Evolutionary conservation across 2,888 invertebrate genomes (phyloP), one percentile per base, ranked within the genome.

Genomic region (Trachelus stipa): DNA sequence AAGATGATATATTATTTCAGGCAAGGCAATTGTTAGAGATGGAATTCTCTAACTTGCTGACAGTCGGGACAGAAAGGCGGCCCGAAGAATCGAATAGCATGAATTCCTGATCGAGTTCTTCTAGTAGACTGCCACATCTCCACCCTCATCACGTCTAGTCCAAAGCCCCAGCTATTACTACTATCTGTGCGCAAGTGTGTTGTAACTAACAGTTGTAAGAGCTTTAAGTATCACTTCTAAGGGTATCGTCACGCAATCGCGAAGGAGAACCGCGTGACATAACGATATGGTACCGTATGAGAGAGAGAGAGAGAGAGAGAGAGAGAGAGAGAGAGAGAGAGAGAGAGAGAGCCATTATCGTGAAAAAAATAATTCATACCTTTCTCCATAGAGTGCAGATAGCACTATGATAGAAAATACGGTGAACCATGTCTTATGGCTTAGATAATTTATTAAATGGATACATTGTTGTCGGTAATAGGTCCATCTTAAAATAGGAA

Each of bases 11-110:
- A 81, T 76, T 81, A 77, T 92, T 92, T 1, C 91, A 98, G 98
- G 97, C 97, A 88, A 95, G 98, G 82, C 98, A 98, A 92, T 93
- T 96, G 88, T 93, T 99, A 89, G 98, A 98, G 91, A 93, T 96
- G 92, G 99, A 99, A 93, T 98, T 98, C 92, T 94, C 95, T 89
- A 97, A 96, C 92, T 93, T 99, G 87, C 92, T 98, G 85, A 94
- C 95, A 87, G 93, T 94, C 83, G 97, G 96, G 88, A 98, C 98
- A 80, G 98, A 98, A 91, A 95, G 97, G 88, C 93, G 96, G 85
- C 93, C 92, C 76, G 93, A 93, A 73, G 93, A 93, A 79, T 83
- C 90, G 30, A 92, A 92, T 82, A 91, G 91, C 81, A 89, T 91
- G 84, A 92, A 93, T 88, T 93, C 93, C 89, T 93, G 93, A 93